A percentile compares a stretch with the other conserved stretches of the same genome.
Conservation (phyloP, 2,797 vertebrate species). For the Staurois parvus region DNA sequence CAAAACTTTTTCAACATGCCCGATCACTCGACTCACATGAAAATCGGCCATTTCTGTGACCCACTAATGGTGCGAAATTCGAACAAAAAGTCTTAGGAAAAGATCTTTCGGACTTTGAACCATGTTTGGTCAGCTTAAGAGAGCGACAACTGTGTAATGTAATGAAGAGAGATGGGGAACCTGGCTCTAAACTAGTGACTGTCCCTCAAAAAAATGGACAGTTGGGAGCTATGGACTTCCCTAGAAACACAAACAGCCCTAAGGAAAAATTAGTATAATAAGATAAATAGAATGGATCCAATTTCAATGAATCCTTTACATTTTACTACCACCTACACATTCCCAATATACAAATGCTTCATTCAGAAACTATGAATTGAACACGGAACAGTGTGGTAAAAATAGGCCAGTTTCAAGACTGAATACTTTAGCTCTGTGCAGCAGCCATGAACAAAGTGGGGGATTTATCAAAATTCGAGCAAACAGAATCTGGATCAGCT, state of each 20-base stretch:
- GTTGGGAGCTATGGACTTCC: no score
- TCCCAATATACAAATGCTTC: constrained; percentile 10
- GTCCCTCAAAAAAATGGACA: neutral
- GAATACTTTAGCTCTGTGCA: neutral
- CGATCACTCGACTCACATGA: no score
- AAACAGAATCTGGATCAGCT: no score
- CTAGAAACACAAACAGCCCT: neutral
- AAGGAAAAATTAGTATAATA: neutral
- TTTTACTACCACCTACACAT: constrained; percentile 27
- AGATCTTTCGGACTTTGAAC: no score
- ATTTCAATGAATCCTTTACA: constrained; percentile 13
- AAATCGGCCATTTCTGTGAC: no score
- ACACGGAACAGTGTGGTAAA: neutral
- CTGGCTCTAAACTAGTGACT: neutral
- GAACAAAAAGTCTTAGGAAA: no score
- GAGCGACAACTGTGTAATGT: neutral
- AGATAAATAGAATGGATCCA: neutral
- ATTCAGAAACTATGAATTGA: constrained; percentile 10
- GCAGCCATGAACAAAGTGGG: neutral
- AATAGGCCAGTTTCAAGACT: neutral
- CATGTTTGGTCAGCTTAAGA: no score
- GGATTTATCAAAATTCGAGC: no score
- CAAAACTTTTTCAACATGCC: no score
- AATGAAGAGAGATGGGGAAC: neutral
- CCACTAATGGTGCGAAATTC: no score